Evolutionary conservation across 2,797 vertebrate species (phyloP).

Genomic region (Argya squamiceps): DNA sequence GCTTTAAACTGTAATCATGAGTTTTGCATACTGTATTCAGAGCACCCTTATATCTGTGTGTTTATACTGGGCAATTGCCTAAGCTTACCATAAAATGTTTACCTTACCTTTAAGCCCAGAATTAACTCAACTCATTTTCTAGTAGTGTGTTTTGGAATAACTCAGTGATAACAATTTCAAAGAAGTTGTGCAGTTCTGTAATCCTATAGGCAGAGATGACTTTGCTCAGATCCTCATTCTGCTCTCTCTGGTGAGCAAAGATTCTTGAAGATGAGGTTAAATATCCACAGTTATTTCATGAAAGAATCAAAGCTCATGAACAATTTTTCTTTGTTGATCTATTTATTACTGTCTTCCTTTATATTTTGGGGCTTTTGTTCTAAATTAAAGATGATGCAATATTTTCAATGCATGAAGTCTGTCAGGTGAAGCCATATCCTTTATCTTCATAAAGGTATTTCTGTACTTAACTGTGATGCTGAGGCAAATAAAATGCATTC

Average conservation of each 20-base stretch:
- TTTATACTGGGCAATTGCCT: constrained; percentile 9
- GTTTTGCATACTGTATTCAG: background rate
- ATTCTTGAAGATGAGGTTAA: background rate
- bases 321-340: background rate
- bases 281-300: background rate
- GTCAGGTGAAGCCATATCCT: background rate
- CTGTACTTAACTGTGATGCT: background rate
- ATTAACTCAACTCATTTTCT: constrained; percentile 49
- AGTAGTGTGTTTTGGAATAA: background rate
- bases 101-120: constrained; percentile 46
- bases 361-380: background rate
- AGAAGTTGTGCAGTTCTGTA: constrained; percentile 2
- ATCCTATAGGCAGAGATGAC: background rate
- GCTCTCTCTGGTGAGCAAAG: background rate
- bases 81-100: constrained; percentile 32
- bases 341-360: background rate
- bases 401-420: background rate
- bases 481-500: background rate
- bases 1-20: background rate
- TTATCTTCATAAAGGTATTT: background rate
- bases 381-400: background rate
- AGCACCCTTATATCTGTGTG: background rate
- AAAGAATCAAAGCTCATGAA: background rate
- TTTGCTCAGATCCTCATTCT: background rate
- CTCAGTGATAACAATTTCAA: constrained; percentile 42